Evolutionary conservation across 2,888 invertebrate genomes (phyloP).

Genomic region (Diarsia mendica): DNA sequence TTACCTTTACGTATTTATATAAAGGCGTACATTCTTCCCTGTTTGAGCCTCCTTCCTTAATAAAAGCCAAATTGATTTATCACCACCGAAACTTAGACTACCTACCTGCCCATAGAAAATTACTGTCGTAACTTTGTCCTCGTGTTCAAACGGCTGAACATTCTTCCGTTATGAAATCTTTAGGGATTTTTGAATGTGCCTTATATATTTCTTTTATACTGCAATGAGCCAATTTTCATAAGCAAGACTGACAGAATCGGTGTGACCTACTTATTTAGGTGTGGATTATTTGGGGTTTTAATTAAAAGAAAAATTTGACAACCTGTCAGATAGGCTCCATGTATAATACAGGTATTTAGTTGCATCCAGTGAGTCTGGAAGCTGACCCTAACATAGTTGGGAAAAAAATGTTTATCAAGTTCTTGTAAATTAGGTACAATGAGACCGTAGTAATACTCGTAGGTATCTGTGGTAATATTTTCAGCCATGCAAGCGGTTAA

Average conservation of each 20-base stretch:
- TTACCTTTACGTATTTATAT: neutral
- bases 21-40: constrained; percentile 11
- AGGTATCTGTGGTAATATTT: neutral
- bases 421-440: neutral
- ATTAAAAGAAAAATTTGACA: neutral
- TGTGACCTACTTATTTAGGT: neutral
- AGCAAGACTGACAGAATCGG: neutral
- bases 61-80: constrained; percentile 62
- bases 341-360: too few relatives aligned
- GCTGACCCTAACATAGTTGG: too few relatives aligned
- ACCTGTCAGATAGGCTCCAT: too few relatives aligned
- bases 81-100: constrained; percentile 46
- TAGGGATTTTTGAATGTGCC: constrained; percentile 14
- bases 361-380: too few relatives aligned
- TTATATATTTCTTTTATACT: constrained; percentile 12
- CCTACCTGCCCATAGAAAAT: constrained; percentile 54
- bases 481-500: neutral
- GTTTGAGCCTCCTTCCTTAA: constrained; percentile 28
- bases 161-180: constrained; percentile 38
- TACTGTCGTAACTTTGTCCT: constrained; percentile 51
- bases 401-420: neutral
- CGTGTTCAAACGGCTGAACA: constrained; percentile 34
- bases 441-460: neutral
- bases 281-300: neutral
- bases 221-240: neutral